These are phyloP conservation scores for Rhyacichthys aspro DNA, from an alignment of 2,797 vertebrate species.

Conservation along the genomic window DNA sequence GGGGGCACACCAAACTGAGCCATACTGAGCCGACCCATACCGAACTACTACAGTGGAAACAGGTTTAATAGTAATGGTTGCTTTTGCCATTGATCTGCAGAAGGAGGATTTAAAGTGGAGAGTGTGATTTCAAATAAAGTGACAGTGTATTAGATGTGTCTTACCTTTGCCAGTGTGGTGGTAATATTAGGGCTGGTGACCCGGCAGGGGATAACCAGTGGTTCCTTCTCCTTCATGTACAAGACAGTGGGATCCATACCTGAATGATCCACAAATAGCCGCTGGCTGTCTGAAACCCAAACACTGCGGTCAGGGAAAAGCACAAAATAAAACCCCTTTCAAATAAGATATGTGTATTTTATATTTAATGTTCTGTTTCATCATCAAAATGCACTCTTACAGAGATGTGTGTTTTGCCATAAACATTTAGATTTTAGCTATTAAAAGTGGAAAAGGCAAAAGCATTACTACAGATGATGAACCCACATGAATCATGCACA, in stretches of 20 bases:
- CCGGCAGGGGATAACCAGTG: constrained; percentile 90
- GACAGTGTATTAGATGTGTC: constrained; percentile 14
- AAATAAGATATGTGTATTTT: no score
- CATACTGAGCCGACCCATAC: no score
- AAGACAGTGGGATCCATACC: constrained; percentile 82
- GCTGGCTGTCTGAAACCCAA: constrained; percentile 87
- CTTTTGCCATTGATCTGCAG: constrained; percentile 60
- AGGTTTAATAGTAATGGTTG: constrained; percentile 31
- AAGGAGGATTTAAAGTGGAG: constrained; percentile 1
- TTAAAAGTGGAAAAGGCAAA: no score
- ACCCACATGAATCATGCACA: constrained; percentile 29
- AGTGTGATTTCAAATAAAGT: no score
- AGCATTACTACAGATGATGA: constrained; percentile 28
- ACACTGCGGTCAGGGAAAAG: constrained; percentile 71
- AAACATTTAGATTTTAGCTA: no score
- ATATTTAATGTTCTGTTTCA: no score
- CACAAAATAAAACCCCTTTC: not conserved
- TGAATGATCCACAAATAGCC: constrained; percentile 88
- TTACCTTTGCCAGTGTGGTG: constrained; percentile 90
- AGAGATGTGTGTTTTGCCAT: no score
- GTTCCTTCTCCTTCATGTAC: constrained; percentile 83
- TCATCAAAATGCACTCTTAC: no score
- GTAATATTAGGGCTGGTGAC: constrained; percentile 87
- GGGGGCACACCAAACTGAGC: no score
- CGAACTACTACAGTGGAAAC: no score